A percentile compares a stretch with the other conserved stretches of the same genome.
phyloP scores from a whole-genome alignment of 2,888 invertebrate genomes.

The Pocota personata region DNA sequence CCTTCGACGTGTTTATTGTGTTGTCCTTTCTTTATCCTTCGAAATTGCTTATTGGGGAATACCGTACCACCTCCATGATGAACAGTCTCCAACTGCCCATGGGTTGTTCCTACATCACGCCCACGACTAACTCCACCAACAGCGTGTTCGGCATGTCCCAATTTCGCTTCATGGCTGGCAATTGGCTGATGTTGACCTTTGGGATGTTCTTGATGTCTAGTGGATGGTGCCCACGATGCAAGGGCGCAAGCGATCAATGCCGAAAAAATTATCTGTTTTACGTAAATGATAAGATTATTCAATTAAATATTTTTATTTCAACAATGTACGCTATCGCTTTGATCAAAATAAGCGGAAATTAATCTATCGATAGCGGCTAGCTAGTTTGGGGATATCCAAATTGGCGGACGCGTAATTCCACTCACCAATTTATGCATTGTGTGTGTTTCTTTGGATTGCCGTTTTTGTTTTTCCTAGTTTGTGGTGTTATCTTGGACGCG shows the following conservation, averaged over 20 bases:
- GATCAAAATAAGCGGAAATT: slow-evolving; percentile 43
- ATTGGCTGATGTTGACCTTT: not conserved
- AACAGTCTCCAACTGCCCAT: slow-evolving; percentile 23
- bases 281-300: slow-evolving; percentile 35
- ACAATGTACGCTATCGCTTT: not conserved
- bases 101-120: not conserved
- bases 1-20: not conserved
- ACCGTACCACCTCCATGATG: slow-evolving; percentile 18
- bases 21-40: slow-evolving; percentile 13
- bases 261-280: slow-evolving; percentile 31
- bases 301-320: slow-evolving; percentile 30
- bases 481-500: slow-evolving; percentile 66
- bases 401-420: not conserved
- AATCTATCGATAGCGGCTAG: slow-evolving; percentile 33
- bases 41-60: slow-evolving; percentile 1
- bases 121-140: not conserved
- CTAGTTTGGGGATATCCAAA: slow-evolving; percentile 17
- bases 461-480: slow-evolving; percentile 19
- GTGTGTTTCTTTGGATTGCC: not conserved
- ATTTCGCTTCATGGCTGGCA: not conserved
- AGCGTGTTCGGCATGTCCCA: not conserved
- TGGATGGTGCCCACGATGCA: slow-evolving; percentile 7
- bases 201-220: not conserved
- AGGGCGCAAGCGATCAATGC: slow-evolving; percentile 27
- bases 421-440: slow-evolving; percentile 49